Evolutionary conservation across 2,113 vertebrate species (phyloP).

Genomic region (Lethenteron reissneri): DNA sequence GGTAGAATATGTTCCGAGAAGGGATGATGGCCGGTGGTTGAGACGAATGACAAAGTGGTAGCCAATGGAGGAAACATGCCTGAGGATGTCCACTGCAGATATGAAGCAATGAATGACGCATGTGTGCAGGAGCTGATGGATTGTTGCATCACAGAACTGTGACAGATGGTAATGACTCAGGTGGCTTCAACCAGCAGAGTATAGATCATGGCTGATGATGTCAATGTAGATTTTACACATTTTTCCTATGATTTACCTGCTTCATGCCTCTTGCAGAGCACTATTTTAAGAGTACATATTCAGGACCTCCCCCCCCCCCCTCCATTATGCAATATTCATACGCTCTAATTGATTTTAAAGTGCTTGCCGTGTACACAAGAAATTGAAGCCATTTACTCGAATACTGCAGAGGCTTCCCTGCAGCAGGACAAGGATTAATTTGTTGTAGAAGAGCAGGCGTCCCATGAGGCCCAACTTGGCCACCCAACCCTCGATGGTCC

Average conservation of each 20-base stretch:
- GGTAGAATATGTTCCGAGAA: slow-evolving; percentile 10
- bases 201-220: too few relatives aligned
- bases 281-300: slow-evolving; percentile 16
- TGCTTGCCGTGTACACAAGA: too few relatives aligned
- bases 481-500: slow-evolving; percentile 42
- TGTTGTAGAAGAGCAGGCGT: slow-evolving; percentile 46
- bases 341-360: slow-evolving; percentile 16
- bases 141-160: background rate
- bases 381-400: slow-evolving; percentile 24
- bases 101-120: too few relatives aligned
- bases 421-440: slow-evolving; percentile 46
- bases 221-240: background rate
- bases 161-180: background rate
- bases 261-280: slow-evolving; percentile 10
- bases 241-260: slow-evolving; percentile 11
- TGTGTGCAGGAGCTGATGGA: background rate
- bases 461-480: slow-evolving; percentile 34
- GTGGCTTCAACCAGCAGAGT: too few relatives aligned
- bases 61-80: too few relatives aligned
- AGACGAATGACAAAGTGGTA: too few relatives aligned
- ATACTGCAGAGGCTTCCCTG: slow-evolving; percentile 38
- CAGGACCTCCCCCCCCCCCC: slow-evolving; percentile 13
- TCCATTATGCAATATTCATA: slow-evolving; percentile 16
- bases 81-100: too few relatives aligned
- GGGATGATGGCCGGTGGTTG: too few relatives aligned